Evolutionary conservation across 2,797 vertebrate species (phyloP), one percentile per base, ranked within the genome.

Genomic region (Rhinogobio ventralis): DNA sequence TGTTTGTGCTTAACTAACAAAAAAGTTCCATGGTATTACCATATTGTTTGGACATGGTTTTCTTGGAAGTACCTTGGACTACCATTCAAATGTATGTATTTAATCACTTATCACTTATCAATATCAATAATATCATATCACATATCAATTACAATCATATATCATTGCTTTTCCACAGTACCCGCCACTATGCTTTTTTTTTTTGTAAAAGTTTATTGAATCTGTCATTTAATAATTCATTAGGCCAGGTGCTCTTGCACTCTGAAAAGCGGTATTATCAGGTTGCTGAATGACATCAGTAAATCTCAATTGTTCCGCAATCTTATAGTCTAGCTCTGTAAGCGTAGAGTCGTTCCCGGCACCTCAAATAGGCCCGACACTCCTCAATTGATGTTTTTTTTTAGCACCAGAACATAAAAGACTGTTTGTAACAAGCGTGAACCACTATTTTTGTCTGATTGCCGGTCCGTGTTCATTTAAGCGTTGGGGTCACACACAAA

Each of bases 231-330:
- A 66, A 83, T 83, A 83, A 75, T 83, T 75, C 17, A 83, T 75
- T 66, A 66, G 72, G 57, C 81, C 81, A 75, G 81, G 69, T 83
- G 81, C 57, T 64, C 57, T 73, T 79, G 62, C 62, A 36, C 62
- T 79, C 46, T 33, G 68, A 82, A 81, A 82, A 72, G 80, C 68
- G 3, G 80, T 75, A 83, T 83, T 75, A 75, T 83, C 72, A 74
- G 57, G 69, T 66, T 66, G 28, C 30, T 75, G 81, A 83, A 83
- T 75, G 45, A 75, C 81, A 75, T 75, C 60, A 83, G 81, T 83
- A 53, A 83, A 82, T 75, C 81, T 82, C 71, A 74, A 82, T 82
- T 82, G 71, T 82, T 74, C 28, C 6, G 53, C 20, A 6, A 62
- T 82, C 42, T 82, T 62, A 73, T 30, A 74, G 80, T 57, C 19